A percentile compares a stretch with the other conserved stretches of the same genome.
Conservation (phyloP, 2,888 invertebrate genomes). For the Netelia fuscicornis region DNA sequence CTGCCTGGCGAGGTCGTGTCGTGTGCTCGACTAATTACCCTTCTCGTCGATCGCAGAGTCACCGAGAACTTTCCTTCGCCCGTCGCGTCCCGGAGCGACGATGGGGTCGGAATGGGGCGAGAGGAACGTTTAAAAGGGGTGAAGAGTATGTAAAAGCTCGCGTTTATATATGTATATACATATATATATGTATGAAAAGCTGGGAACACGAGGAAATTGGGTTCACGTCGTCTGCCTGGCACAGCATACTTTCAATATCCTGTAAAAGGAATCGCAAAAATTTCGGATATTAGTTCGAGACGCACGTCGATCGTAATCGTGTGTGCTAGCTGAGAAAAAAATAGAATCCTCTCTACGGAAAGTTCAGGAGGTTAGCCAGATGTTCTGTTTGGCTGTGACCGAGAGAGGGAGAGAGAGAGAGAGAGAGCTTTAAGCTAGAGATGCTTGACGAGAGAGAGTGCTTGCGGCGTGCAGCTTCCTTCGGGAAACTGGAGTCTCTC, state of each 20-base stretch:
- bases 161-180: slow-evolving; percentile 9
- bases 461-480: slow-evolving; percentile 35
- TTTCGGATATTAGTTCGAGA: slow-evolving; percentile 81
- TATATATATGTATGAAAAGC: background rate
- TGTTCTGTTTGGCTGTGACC: slow-evolving; percentile 30
- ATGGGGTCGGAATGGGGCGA: slow-evolving; percentile 13
- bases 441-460: slow-evolving; percentile 35
- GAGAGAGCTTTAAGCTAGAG: slow-evolving; percentile 38
- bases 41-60: slow-evolving; percentile 50
- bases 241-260: slow-evolving; percentile 76
- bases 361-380: slow-evolving; percentile 23
- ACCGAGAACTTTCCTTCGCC: slow-evolving; percentile 34
- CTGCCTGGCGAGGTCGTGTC: slow-evolving; percentile 12
- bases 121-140: slow-evolving; percentile 17
- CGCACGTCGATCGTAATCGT: slow-evolving; percentile 79
- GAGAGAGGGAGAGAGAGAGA: slow-evolving; percentile 3
- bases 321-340: slow-evolving; percentile 66
- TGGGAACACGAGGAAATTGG: slow-evolving; percentile 69
- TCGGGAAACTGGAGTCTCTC: slow-evolving; percentile 43
- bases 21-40: slow-evolving; percentile 61
- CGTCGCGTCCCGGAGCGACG: slow-evolving; percentile 15
- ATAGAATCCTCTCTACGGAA: slow-evolving; percentile 35
- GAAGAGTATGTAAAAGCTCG: background rate
- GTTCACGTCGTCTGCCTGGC: slow-evolving; percentile 58
- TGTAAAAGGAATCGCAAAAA: slow-evolving; percentile 81